A percentile compares a stretch with the other conserved stretches of the same genome.
Conservation (phyloP, 2,113 vertebrate genomes). For the Dipodomys spectabilis region DNA sequence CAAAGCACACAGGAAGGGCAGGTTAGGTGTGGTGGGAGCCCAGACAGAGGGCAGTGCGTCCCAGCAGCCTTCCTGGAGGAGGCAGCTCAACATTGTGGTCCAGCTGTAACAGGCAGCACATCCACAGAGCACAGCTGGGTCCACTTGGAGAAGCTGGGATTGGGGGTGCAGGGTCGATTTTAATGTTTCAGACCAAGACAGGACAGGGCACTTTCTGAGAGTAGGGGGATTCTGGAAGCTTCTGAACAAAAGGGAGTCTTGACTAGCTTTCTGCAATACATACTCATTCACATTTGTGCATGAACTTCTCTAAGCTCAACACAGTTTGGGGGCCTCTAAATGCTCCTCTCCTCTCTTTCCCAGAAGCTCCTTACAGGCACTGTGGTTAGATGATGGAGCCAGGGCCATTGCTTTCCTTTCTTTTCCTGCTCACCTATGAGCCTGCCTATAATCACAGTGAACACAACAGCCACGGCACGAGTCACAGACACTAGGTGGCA, state of each 20-base stretch:
- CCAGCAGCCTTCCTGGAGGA: not conserved
- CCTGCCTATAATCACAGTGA: too few relatives aligned
- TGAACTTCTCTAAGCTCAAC: not conserved
- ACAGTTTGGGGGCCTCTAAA: fast-evolving
- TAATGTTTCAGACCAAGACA: not conserved
- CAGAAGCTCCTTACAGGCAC: not conserved
- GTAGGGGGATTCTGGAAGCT: not conserved
- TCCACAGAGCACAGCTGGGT: not conserved
- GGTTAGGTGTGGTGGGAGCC: not conserved
- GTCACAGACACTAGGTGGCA: too few relatives aligned
- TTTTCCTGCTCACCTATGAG: too few relatives aligned
- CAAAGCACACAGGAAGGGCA: not conserved
- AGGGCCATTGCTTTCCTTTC: too few relatives aligned
- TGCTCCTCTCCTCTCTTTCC: not conserved
- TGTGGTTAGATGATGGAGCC: not conserved
- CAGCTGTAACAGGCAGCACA: not conserved
- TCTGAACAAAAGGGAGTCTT: not conserved
- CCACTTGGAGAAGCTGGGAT: too few relatives aligned
- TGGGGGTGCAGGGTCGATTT: not conserved
- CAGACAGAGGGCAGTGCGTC: not conserved
- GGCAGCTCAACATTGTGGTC: not conserved
- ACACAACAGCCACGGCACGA: too few relatives aligned
- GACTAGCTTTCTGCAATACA: not conserved
- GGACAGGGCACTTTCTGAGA: not conserved
- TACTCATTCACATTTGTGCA: too few relatives aligned